phyloP scores from a whole-genome alignment of 2,888 invertebrate species.

The Aproaerema taeniolella region DNA sequence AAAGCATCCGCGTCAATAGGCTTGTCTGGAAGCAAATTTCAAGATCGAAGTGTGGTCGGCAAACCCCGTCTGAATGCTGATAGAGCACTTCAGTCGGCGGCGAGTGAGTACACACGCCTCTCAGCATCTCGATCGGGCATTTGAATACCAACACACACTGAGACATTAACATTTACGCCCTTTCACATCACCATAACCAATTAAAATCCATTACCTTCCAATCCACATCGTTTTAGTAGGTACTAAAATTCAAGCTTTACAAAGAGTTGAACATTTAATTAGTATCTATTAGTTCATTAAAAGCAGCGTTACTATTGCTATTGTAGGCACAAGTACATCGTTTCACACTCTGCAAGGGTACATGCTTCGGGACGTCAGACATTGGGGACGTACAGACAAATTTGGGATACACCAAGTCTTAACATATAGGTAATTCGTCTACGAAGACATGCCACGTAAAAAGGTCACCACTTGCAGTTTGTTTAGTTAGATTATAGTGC shows the following conservation, averaged over 20 bases:
- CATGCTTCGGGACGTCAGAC: slow-evolving; percentile 56
- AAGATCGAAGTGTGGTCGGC: slow-evolving; percentile 57
- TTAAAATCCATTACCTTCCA: slow-evolving; percentile 75
- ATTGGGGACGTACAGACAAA: slow-evolving; percentile 37
- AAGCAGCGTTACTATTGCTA: slow-evolving; percentile 66
- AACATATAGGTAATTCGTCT: slow-evolving; percentile 36
- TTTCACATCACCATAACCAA: slow-evolving; percentile 74
- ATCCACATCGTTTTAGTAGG: slow-evolving; percentile 74
- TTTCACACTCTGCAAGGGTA: slow-evolving; percentile 71
- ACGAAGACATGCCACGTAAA: slow-evolving; percentile 51
- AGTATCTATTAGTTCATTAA: slow-evolving; percentile 58
- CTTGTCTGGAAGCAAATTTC: slow-evolving; percentile 37
- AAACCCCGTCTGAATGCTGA: slow-evolving; percentile 67
- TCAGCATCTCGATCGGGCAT: slow-evolving; percentile 80
- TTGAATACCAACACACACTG: slow-evolving; percentile 85
- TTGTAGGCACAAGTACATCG: too few relatives aligned
- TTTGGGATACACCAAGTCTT: slow-evolving; percentile 54
- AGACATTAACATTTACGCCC: slow-evolving; percentile 65
- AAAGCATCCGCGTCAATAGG: slow-evolving; percentile 49
- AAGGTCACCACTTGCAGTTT: slow-evolving; percentile 69
- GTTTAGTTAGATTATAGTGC: slow-evolving; percentile 50
- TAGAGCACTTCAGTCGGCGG: slow-evolving; percentile 66
- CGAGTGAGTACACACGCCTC: slow-evolving; percentile 52
- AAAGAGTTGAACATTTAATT: slow-evolving; percentile 72
- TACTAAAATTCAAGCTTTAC: slow-evolving; percentile 74